phyloP scores from a whole-genome alignment of 2,797 vertebrate genomes.

The Chanos chanos region DNA sequence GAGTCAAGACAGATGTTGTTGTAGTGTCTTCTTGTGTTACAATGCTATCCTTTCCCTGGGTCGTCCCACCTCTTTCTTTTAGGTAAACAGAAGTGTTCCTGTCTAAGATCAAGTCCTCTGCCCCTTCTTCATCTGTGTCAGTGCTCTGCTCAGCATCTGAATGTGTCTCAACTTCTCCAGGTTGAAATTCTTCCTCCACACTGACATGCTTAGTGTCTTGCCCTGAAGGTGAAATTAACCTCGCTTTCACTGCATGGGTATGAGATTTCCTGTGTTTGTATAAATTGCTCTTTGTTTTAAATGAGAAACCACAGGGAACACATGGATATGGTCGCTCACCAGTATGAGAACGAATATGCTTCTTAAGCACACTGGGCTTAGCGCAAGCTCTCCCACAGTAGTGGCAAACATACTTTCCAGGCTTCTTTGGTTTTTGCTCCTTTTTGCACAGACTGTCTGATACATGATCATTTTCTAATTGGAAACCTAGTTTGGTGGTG shows the following conservation, averaged over 20 bases:
- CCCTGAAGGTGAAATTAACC: constrained; percentile 87
- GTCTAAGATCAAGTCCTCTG: constrained; percentile 73
- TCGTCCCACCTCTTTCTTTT: constrained; percentile 20
- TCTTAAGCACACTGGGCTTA: constrained; percentile 99
- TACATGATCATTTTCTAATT: constrained; percentile 80
- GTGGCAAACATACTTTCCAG: constrained; percentile 96
- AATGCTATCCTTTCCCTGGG: constrained; percentile 61
- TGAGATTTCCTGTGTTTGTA: constrained; percentile 99
- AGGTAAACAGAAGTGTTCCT: constrained; percentile 68
- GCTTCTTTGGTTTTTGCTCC: constrained; percentile 92
- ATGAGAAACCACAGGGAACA: constrained; percentile 96
- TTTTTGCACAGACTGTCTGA: constrained; percentile 83
- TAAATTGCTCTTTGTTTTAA: constrained; percentile 99
- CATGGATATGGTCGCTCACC: constrained; percentile 97
- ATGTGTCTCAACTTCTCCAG: constrained; percentile 90
- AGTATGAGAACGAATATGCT: constrained; percentile 97
- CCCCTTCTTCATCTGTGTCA: constrained; percentile 93
- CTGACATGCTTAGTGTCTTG: constrained; percentile 82
- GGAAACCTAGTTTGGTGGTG: constrained; percentile 80
- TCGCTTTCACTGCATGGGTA: constrained; percentile 95
- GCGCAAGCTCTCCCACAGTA: constrained; percentile 98
- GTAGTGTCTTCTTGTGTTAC: constrained; percentile 63
- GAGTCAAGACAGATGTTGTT: constrained; percentile 89
- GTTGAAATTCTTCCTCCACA: constrained; percentile 82
- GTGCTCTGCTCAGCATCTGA: constrained; percentile 96